These are phyloP conservation scores for Pomatostomus ruficeps DNA, from an alignment of 2,113 vertebrate species.

Conservation along the genomic window DNA sequence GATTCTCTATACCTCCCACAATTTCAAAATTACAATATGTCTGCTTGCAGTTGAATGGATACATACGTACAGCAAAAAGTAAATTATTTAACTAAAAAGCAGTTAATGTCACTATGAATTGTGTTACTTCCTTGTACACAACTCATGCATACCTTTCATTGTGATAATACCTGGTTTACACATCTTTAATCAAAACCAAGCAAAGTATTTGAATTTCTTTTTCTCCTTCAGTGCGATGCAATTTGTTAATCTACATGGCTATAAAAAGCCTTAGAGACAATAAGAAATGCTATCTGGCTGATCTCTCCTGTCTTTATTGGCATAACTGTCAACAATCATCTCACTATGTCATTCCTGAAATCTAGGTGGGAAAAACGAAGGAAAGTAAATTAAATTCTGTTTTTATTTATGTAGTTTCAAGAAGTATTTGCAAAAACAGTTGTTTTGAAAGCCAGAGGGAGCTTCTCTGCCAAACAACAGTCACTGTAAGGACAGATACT, in stretches of 20 bases:
- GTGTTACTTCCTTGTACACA: slow-evolving; percentile 11
- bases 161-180: slow-evolving; percentile 33
- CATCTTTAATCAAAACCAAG: slow-evolving; percentile 26
- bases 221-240: background rate
- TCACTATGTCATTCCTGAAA: slow-evolving; percentile 10
- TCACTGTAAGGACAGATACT: background rate
- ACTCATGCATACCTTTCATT: background rate
- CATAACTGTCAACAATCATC: background rate
- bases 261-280: background rate
- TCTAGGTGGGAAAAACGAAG: background rate
- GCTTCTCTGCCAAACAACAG: background rate
- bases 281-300: background rate
- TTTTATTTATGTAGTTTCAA: background rate
- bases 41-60: slow-evolving; percentile 9
- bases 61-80: background rate
- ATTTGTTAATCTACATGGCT: background rate
- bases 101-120: slow-evolving; percentile 32
- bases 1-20: slow-evolving; percentile 32
- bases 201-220: background rate
- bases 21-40: slow-evolving; percentile 46
- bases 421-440: background rate
- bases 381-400: background rate
- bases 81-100: slow-evolving; percentile 49
- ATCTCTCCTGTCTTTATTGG: background rate
- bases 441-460: background rate